Evolutionary conservation across 1,140 invertebrate species (phyloP).

Genomic region (Sminthurinus signatus): DNA sequence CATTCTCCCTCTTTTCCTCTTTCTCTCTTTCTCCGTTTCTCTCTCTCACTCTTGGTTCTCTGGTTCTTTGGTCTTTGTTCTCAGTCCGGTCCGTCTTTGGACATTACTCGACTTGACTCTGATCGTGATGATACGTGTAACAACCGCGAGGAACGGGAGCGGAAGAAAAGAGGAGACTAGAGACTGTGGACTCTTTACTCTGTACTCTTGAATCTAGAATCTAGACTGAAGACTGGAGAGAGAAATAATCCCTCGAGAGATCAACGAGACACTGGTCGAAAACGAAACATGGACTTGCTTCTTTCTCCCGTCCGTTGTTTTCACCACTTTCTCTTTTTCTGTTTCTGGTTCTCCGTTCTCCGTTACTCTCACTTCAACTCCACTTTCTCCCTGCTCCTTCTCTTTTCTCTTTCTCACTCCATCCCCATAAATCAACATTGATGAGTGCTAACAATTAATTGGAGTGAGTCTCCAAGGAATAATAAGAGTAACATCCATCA

Average conservation of each 20-base stretch:
- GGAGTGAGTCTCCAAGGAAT: slow-evolving; percentile 33
- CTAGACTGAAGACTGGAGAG: not conserved
- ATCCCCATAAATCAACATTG: slow-evolving; percentile 42
- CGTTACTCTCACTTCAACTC: too few relatives aligned
- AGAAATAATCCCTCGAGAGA: slow-evolving; percentile 26
- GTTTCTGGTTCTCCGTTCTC: too few relatives aligned
- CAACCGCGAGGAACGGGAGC: not conserved
- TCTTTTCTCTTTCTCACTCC: slow-evolving; percentile 14
- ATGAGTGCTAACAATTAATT: slow-evolving; percentile 42
- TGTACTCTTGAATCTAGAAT: not conserved
- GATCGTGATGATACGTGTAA: slow-evolving; percentile 13
- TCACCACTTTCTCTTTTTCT: too few relatives aligned
- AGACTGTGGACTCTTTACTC: not conserved
- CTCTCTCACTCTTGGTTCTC: not conserved
- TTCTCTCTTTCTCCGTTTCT: not conserved
- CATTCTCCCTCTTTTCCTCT: slow-evolving; percentile 8
- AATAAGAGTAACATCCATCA: slow-evolving; percentile 41
- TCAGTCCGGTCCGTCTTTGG: too few relatives aligned
- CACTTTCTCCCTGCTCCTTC: too few relatives aligned
- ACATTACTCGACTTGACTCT: slow-evolving; percentile 13
- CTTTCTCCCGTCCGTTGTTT: not conserved
- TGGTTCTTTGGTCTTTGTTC: not conserved
- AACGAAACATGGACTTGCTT: slow-evolving; percentile 11
- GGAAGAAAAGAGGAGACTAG: not conserved
- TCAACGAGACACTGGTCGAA: slow-evolving; percentile 21